A percentile compares a stretch with the other conserved stretches of the same genome.
These are phyloP conservation scores for Calidris pygmaea DNA, from an alignment of 2,113 vertebrate species.

Conservation along the genomic window DNA sequence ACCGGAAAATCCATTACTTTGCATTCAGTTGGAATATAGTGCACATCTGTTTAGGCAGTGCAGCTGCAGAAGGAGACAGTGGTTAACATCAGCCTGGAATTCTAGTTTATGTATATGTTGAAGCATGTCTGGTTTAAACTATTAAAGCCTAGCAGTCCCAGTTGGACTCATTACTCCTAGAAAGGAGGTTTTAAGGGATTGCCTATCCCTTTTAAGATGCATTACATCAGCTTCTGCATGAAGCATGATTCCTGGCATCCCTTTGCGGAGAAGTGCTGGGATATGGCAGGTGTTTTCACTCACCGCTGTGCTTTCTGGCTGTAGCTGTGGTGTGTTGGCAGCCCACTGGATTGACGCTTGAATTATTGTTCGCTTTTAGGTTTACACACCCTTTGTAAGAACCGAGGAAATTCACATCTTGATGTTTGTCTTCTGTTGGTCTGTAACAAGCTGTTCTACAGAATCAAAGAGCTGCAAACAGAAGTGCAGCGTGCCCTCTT, in stretches of 20 bases:
- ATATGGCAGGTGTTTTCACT: neutral
- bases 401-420: neutral
- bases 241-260: neutral
- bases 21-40: neutral
- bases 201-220: neutral
- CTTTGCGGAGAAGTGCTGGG: neutral
- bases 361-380: neutral
- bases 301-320: neutral
- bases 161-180: neutral
- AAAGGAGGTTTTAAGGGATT: neutral
- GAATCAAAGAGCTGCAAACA: neutral
- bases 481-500: neutral
- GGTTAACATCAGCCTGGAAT: slow-evolving; percentile 10
- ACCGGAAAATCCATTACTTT: slow-evolving; percentile 20
- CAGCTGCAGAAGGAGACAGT: slow-evolving; percentile 10
- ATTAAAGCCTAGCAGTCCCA: neutral
- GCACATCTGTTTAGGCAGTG: slow-evolving; percentile 25
- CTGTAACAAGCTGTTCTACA: neutral
- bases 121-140: neutral
- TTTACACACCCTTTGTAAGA: neutral
- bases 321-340: neutral
- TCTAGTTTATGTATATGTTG: neutral
- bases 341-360: neutral
- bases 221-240: slow-evolving; percentile 9
- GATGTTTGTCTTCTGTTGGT: neutral